phyloP scores from a whole-genome alignment of 2,797 vertebrate genomes.

The Aratinga solstitialis region DNA sequence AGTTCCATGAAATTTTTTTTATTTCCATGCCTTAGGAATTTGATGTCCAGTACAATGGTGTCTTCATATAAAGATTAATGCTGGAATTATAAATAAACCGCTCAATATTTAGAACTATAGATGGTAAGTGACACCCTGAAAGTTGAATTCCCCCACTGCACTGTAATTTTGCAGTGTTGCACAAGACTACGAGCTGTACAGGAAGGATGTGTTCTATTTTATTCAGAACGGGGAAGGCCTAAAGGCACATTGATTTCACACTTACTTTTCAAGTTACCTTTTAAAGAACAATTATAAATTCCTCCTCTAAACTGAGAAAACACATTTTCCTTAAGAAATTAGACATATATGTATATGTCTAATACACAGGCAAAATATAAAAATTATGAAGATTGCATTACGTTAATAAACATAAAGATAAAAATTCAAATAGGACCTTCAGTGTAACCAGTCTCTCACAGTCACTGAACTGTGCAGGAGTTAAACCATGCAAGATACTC shows the following conservation, averaged over 20 bases:
- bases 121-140: neutral
- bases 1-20: constrained; percentile 19
- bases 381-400: neutral
- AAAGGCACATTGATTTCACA: neutral
- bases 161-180: neutral
- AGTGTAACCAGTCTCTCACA: neutral
- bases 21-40: constrained; percentile 52
- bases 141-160: neutral
- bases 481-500: neutral
- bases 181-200: neutral
- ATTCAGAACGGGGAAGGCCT: neutral
- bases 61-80: constrained; percentile 10
- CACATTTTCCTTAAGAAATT: neutral
- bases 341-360: neutral
- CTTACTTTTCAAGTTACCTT: neutral
- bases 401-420: neutral
- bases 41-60: neutral
- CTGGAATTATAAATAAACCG: constrained; percentile 30
- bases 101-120: constrained; percentile 19
- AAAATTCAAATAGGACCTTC: neutral
- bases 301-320: neutral
- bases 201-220: neutral
- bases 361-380: neutral
- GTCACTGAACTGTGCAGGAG: neutral
- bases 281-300: neutral